Evolutionary conservation across 1,140 invertebrate species (phyloP).

Genomic region (Dermatophagoides farinae): DNA sequence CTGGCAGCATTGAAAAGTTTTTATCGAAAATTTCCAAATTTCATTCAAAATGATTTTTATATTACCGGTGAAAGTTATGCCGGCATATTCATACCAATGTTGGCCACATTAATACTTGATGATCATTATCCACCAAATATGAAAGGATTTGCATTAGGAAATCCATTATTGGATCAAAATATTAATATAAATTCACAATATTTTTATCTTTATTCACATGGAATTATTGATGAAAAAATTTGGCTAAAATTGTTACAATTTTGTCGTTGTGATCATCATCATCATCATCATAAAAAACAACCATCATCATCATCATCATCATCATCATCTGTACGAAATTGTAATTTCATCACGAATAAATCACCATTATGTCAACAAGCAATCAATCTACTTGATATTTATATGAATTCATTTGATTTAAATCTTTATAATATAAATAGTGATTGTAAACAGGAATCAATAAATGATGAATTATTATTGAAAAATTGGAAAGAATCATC

Average conservation of each 20-base stretch:
- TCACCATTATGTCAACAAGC: not conserved
- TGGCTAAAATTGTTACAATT: not conserved
- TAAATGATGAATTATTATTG: no score
- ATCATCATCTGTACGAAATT: not conserved
- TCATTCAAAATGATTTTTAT: constrained; percentile 26
- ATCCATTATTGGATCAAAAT: constrained; percentile 28
- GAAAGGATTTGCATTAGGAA: constrained; percentile 32
- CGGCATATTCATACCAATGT: constrained; percentile 29
- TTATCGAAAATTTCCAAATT: constrained; percentile 32
- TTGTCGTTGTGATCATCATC: not conserved
- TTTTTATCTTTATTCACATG: constrained; percentile 33
- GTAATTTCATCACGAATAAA: not conserved
- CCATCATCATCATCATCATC: not conserved
- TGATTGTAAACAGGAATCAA: no score
- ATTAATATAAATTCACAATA: constrained; percentile 29
- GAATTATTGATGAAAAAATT: constrained; percentile 25
- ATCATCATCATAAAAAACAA: no score
- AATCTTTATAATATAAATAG: no score
- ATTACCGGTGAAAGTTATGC: constrained; percentile 31
- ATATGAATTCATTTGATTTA: no score
- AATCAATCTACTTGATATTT: no score
- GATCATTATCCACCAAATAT: constrained; percentile 25
- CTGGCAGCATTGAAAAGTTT: constrained; percentile 30
- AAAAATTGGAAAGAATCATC: not conserved
- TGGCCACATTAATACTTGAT: constrained; percentile 26